phyloP scores from a whole-genome alignment of 2,888 invertebrate genomes.

The Theretra japonica region DNA sequence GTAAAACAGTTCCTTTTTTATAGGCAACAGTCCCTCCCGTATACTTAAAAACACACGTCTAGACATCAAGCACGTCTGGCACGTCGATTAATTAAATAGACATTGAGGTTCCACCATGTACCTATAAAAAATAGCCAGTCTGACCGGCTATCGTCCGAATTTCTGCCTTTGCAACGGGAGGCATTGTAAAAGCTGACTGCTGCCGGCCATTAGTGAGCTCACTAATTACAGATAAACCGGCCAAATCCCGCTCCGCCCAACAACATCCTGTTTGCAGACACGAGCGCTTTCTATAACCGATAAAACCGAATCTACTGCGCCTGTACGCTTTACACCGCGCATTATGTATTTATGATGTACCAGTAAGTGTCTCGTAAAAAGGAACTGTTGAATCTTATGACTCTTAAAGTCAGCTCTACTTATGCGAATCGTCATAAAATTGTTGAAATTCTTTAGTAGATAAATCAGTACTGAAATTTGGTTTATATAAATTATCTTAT shows the following conservation, averaged over 20 bases:
- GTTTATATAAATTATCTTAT: not conserved
- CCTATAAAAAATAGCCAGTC: constrained; percentile 46
- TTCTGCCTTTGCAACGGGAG: constrained; percentile 33
- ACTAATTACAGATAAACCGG: constrained; percentile 65
- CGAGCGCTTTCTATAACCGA: constrained; percentile 1
- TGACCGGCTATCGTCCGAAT: constrained; percentile 42
- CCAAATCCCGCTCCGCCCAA: constrained; percentile 52
- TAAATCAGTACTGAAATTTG: not conserved
- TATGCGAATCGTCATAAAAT: not conserved
- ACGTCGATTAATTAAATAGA: constrained; percentile 24
- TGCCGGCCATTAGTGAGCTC: constrained; percentile 64
- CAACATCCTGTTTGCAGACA: constrained; percentile 28
- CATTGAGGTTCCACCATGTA: constrained; percentile 51
- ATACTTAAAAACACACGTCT: constrained; percentile 4
- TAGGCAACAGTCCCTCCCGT: not conserved
- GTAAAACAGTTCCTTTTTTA: not conserved
- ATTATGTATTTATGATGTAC: constrained; percentile 17
- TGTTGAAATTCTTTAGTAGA: not conserved
- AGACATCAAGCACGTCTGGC: not conserved
- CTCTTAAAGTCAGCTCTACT: not conserved
- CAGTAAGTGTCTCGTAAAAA: constrained; percentile 14
- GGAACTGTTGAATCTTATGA: constrained; percentile 5
- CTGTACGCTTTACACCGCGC: not conserved
- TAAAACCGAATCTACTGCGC: not conserved
- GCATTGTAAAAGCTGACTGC: constrained; percentile 59